Evolutionary conservation across 2,888 invertebrate species (phyloP), one percentile per base, ranked within the genome.

Genomic region (Synanthedon vespiformis): DNA sequence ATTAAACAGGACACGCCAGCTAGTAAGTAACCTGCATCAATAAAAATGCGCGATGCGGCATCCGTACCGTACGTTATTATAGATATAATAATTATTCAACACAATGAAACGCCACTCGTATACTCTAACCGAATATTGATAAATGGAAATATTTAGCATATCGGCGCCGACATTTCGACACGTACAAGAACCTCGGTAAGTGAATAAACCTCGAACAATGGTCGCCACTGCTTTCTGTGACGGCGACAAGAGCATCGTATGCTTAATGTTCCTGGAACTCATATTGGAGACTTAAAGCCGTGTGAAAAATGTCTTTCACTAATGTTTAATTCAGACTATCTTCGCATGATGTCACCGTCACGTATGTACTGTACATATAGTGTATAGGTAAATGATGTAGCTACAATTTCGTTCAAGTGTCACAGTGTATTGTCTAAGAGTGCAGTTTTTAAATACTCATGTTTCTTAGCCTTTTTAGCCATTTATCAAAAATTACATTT

Each of bases 211-310:
- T 5, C 34, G 34, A 50, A 84, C 82, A 84, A 84, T 84, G 73
- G 80, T 50, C 66, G 77, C 69, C 48, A 16, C 13, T 4, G 44
- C 2, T 44, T 12, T 44, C n/a, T 44, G 14, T n/a, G 44, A 4
- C 44, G 44, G n/a, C 14, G 44, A 44, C 44, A 44, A 13, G 6
- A 34, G 34, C 34, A 10, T 6, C 27, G 11, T 14, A 71, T 70
- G 67, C 60, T 67, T 63, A 69, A 63, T 63, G 56, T 79, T 77
- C 80, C 63, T 61, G 67, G 79, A 78, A 79, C 64, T 63, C 52
- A 59, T 63, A 61, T 62, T 62, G 57, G 61, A 64, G 59, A 63
- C 65, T 62, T 64, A 64, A 62, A 14, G 44, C 44, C 44, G 44
- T 44, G 44, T 44, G 44, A 44, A 44, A n/a, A 44, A 44, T 44